Conservation (phyloP, 2,113 vertebrate genomes). For the Telmatochromis sp. region DNA sequence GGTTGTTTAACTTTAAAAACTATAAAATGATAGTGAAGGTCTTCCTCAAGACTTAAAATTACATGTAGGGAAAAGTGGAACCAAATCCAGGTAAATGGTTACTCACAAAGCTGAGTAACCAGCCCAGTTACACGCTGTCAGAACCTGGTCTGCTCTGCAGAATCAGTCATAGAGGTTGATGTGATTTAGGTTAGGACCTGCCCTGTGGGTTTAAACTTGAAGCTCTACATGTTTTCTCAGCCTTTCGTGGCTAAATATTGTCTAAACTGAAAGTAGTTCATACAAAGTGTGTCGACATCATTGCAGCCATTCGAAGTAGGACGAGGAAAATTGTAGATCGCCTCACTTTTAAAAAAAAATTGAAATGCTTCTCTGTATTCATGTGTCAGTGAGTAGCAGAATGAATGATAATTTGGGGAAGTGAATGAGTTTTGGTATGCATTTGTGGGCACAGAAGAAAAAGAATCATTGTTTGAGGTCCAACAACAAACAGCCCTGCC, state of each 20-base stretch:
- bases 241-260: background rate
- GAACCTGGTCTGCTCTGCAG: background rate
- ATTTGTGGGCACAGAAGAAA: constrained; percentile 11
- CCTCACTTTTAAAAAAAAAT: background rate
- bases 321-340: background rate
- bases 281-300: background rate
- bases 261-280: background rate
- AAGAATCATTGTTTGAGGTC: constrained; percentile 28
- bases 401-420: constrained; percentile 13
- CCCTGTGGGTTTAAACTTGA: background rate
- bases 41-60: background rate
- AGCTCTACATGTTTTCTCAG: background rate
- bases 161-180: background rate
- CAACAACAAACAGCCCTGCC: background rate
- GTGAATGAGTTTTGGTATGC: background rate
- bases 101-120: background rate
- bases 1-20: background rate
- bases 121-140: background rate
- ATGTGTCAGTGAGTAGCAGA: background rate
- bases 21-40: background rate
- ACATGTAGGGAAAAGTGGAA: background rate
- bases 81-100: background rate
- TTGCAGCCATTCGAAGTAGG: background rate
- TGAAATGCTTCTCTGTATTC: background rate
- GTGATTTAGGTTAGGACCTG: background rate